Base-by-base conservation (phyloP, 2,113 vertebrate species). In the Clarias gariepinus region DNA sequence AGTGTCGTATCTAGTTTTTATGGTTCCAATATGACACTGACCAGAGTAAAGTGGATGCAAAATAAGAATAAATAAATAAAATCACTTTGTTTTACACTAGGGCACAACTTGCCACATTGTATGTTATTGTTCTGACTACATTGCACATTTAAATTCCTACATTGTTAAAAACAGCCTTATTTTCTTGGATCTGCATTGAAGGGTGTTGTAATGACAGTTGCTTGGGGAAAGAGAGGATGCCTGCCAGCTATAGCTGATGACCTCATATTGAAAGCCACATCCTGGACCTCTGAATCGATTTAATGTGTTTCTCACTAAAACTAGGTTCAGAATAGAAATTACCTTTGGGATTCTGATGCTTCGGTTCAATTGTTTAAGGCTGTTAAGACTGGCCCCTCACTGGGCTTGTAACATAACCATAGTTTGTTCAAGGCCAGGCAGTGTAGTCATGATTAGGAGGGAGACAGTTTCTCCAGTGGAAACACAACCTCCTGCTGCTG, bases 391-490 rank as follows among this genome's bases (percentile, higher is more conserved):
- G 28, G 53, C 19, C 76, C 76, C 76, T 79, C 16, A 57, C 76
- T 79, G 53, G 30, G 83, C 58, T 64, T 83, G 30, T 64, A 68
- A 85, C 57, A 87, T 83, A 36, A 41, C 77, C 21, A 52, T 74
- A 18, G 69, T 61, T 25, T 89, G 81, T 74, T 15, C 16, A 30
- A 58, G 61, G 1, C 84, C 85, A 55, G 53, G 76, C 80, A 86
- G 86, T 78, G 86, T 74, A 86, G 81, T 78, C 85, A 81, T 41
- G 58, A 88, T 53, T 77, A 82, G 84, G 71, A 85, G 61, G 79
- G 74, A 88, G 61, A 63, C 9, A 47, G 53, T 83, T 57, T 76
- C 84, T 77, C 52, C 64, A 78, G 68, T 55, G 33, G 41, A 41
- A 79, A 63, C n/a, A 53, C 15, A 61, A 23, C 41, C n/a, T 64